These are phyloP conservation scores for Atractosteus spatula DNA, from an alignment of 2,113 vertebrate genomes.

Conservation along the genomic window DNA sequence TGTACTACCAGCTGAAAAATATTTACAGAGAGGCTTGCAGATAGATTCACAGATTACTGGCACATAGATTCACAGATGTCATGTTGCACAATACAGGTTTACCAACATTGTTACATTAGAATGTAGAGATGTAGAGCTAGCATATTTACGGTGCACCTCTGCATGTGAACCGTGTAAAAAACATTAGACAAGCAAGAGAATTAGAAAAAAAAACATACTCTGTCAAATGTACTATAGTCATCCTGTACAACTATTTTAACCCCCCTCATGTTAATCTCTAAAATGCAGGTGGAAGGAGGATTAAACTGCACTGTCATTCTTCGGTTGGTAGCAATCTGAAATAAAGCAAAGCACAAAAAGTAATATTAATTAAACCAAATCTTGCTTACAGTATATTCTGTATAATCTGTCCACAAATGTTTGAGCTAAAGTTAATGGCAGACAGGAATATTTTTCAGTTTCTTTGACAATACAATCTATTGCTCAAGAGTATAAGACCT, in stretches of 20 bases:
- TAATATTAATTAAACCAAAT: too few species aligned
- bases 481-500: too few species aligned
- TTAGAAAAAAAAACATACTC: slow-evolving; percentile 48
- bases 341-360: slow-evolving; percentile 15
- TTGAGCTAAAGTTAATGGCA: too few species aligned
- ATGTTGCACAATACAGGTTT: background rate
- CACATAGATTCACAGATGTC: too few species aligned
- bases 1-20: too few species aligned
- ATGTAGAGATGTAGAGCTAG: too few species aligned
- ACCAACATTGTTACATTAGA: background rate
- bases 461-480: too few species aligned
- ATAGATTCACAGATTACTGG: background rate
- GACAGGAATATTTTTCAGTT: too few species aligned
- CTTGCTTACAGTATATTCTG: too few species aligned
- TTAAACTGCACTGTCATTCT: slow-evolving; percentile 96
- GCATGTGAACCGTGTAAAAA: background rate
- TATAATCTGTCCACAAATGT: too few species aligned
- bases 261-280: slow-evolving; percentile 92
- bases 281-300: slow-evolving; percentile 88
- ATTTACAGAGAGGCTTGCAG: background rate
- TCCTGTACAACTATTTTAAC: slow-evolving; percentile 91
- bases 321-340: slow-evolving; percentile 90
- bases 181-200: background rate
- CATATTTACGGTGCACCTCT: too few species aligned
- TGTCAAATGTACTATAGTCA: slow-evolving; percentile 76